These are phyloP conservation scores for Helicoverpa zea DNA, from an alignment of 1,140 invertebrate species.

Conservation along the genomic window DNA sequence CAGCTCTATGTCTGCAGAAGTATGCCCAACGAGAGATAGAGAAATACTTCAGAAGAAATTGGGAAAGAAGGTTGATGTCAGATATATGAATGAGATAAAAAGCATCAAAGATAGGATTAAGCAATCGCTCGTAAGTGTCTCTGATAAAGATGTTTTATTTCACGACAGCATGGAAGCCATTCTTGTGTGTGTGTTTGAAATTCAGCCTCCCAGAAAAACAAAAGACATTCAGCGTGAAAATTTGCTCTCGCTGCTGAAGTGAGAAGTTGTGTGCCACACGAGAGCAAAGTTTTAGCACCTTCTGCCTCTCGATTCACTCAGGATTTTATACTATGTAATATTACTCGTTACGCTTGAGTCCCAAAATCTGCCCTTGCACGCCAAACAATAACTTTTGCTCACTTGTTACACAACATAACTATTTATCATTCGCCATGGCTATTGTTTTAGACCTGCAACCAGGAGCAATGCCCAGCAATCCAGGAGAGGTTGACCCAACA, in stretches of 20 bases:
- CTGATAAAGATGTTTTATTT: background rate
- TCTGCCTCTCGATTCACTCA: too few relatives aligned
- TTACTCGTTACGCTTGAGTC: too few relatives aligned
- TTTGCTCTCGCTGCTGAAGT: too few relatives aligned
- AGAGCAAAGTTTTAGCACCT: too few relatives aligned
- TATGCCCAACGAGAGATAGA: background rate
- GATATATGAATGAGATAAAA: slow-evolving; percentile 36
- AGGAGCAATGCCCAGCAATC: slow-evolving; percentile 54
- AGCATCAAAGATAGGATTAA: slow-evolving; percentile 39
- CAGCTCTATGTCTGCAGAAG: slow-evolving; percentile 23
- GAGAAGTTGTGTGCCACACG: too few relatives aligned
- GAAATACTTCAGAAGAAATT: background rate
- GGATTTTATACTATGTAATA: too few relatives aligned
- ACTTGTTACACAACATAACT: background rate
- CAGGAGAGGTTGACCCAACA: slow-evolving; percentile 59
- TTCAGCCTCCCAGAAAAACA: too few relatives aligned
- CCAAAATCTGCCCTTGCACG: too few relatives aligned
- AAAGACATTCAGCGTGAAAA: too few relatives aligned
- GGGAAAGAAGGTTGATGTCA: slow-evolving; percentile 11
- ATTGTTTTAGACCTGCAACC: slow-evolving; percentile 47
- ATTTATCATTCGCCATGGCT: background rate
- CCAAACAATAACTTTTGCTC: too few relatives aligned
- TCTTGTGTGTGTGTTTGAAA: too few relatives aligned
- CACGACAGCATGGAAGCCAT: too few relatives aligned
- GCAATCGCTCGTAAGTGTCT: slow-evolving; percentile 15